A percentile compares a stretch with the other conserved stretches of the same genome.
These are phyloP conservation scores for Toxotes chatareus DNA, from an alignment of 2,113 vertebrate species.

Conservation along the genomic window DNA sequence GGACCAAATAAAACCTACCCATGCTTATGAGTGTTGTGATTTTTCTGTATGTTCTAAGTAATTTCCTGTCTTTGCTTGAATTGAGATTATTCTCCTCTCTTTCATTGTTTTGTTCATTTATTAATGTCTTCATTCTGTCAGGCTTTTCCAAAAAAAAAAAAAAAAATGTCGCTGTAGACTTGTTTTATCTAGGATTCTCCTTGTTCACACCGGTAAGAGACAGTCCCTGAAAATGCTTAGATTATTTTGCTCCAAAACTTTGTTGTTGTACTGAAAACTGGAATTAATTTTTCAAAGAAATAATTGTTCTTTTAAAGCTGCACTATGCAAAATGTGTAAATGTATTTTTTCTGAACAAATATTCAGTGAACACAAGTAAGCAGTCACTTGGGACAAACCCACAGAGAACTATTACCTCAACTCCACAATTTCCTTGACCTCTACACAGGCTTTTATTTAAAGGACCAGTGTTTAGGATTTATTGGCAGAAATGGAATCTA, in stretches of 20 bases:
- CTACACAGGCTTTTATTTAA: not conserved
- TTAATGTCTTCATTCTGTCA: conserved; percentile 10
- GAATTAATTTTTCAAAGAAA: not conserved
- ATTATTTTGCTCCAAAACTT: conserved; percentile 6
- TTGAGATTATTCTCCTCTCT: not conserved
- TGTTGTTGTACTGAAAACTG: not conserved
- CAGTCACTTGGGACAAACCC: not conserved
- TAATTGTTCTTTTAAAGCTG: no score
- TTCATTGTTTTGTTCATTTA: conserved; percentile 30
- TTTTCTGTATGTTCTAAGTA: not conserved
- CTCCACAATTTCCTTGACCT: not conserved
- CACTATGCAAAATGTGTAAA: no score
- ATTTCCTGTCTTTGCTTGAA: not conserved
- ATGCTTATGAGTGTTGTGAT: not conserved
- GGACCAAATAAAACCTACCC: not conserved
- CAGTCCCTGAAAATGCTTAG: not conserved
- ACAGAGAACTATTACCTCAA: not conserved
- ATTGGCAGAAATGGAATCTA: no score
- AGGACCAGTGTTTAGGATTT: no score
- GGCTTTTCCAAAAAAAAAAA: not conserved
- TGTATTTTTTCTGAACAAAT: no score
- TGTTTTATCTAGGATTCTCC: conserved; percentile 26
- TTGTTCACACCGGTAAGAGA: conserved; percentile 29
- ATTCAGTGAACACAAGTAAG: not conserved
- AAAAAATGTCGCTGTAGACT: not conserved